phyloP scores from a whole-genome alignment of 1,140 invertebrate species.

The Ooceraea biroi region DNA sequence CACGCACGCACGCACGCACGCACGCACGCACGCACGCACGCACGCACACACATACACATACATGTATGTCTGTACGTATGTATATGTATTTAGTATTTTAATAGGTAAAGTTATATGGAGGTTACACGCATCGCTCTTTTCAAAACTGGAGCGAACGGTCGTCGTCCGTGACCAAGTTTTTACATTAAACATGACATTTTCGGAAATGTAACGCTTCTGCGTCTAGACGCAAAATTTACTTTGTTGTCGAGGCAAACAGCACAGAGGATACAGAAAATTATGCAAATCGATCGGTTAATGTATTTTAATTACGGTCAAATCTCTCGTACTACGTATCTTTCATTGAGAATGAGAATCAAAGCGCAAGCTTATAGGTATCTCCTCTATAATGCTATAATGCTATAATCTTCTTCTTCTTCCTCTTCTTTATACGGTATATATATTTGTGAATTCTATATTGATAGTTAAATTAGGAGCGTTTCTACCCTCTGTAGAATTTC shows the following conservation, averaged over 20 bases:
- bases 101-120: too few relatives aligned
- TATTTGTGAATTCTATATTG: slow-evolving; percentile 38
- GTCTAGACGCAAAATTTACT: slow-evolving; percentile 68
- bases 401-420: slow-evolving; percentile 50
- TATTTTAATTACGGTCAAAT: slow-evolving; percentile 14
- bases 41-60: neutral
- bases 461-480: slow-evolving; percentile 43
- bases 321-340: slow-evolving; percentile 20
- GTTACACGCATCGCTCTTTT: slow-evolving; percentile 2
- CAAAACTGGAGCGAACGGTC: slow-evolving; percentile 66
- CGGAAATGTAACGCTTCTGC: slow-evolving; percentile 78
- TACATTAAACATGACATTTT: slow-evolving; percentile 73
- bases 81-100: too few relatives aligned
- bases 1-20: neutral
- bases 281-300: slow-evolving; percentile 20
- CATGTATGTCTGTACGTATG: too few relatives aligned
- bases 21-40: neutral
- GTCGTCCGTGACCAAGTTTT: slow-evolving; percentile 41
- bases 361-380: slow-evolving; percentile 17
- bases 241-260: slow-evolving; percentile 52
- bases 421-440: slow-evolving; percentile 28
- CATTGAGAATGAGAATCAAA: slow-evolving; percentile 32
- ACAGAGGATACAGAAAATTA: slow-evolving; percentile 43
- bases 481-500: slow-evolving; percentile 66
- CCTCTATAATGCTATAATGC: slow-evolving; percentile 47